Evolutionary conservation across 2,888 invertebrate species (phyloP).

Genomic region (Chouioia cunea): DNA sequence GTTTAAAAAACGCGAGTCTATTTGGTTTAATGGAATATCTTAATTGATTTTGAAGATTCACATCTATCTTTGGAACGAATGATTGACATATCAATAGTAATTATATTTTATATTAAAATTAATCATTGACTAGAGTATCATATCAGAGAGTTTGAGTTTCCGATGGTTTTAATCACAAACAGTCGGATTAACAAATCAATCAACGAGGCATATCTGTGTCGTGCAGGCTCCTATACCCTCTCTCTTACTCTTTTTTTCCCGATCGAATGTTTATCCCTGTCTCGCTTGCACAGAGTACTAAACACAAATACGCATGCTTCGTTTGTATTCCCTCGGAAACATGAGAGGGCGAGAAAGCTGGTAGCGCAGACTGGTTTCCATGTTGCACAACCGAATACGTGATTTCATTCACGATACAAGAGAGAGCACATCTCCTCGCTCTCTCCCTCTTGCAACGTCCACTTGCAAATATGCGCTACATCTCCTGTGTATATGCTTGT

Average conservation of each 20-base stretch:
- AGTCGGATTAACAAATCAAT: conserved; percentile 27
- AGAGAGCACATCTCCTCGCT: conserved; percentile 57
- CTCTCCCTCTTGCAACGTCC: conserved; percentile 23
- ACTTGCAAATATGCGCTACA: conserved; percentile 43
- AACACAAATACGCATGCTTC: too few species aligned
- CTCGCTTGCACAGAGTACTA: not conserved
- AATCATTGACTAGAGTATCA: too few species aligned
- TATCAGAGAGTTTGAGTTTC: not conserved
- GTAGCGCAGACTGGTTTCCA: conserved; percentile 53
- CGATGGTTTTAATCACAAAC: conserved; percentile 2
- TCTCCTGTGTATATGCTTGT: not conserved
- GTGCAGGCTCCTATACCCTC: not conserved
- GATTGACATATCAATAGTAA: too few species aligned
- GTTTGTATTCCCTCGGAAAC: too few species aligned
- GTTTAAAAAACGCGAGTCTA: too few species aligned
- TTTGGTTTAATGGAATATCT: too few species aligned
- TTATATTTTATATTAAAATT: too few species aligned
- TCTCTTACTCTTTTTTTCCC: not conserved
- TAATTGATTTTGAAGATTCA: too few species aligned
- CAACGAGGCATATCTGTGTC: conserved; percentile 10
- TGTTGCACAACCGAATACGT: conserved; percentile 62
- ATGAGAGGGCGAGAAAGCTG: conserved; percentile 5
- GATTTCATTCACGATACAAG: conserved; percentile 67
- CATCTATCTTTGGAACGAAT: too few species aligned
- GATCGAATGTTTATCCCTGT: too few species aligned